Base-by-base conservation (phyloP, 2,113 vertebrate species). In the Paradoxurus hermaphroditus region DNA sequence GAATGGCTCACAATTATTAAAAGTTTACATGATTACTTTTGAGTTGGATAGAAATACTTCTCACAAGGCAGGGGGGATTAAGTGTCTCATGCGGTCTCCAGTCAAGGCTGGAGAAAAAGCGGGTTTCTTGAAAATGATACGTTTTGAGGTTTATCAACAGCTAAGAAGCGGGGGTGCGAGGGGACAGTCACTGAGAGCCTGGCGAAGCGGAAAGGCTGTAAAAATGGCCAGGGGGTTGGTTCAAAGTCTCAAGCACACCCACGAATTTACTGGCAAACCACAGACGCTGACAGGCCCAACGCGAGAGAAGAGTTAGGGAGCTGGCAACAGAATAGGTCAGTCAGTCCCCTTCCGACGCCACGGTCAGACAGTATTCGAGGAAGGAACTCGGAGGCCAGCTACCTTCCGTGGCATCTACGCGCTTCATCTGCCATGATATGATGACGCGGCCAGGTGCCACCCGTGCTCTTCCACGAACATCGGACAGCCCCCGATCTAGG, bases 11-110 rank as follows among this genome's bases (percentile, higher is more conserved):
- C 98, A 97, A 98, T 98, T 96, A 97, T 97, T 59, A 98, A 98
- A 98, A 98, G 95, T 98, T 98, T 98, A 98, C 97, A 96, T 92
- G 97, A 98, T 98, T 97, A 97, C 97, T 98, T 98, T 98, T 96
- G 98, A 98, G 96, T 91, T 96, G 39, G 97, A 97, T 98, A 98
- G 97, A 98, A 98, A 98, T 98, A 98, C 98, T 96, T 98, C 98
- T 98, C 97, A 98, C 10, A 79, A 98, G 97, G 98, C 93, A 96
- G 98, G 88, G 96, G 96, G 97, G 96, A 98, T 97, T 96, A 96
- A 96, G 90, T 96, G 98, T 98, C 97, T 96, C 93, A 85, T 46
- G 3, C 68, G 96, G 97, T 97, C 93, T 97, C 94, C 0, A 97
- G 0, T 85, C 88, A 82, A 94, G 83, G 97, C 97, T 86, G 51